Base-by-base conservation (phyloP, 2,888 invertebrate genomes). In the Parnassius glacialis region DNA sequence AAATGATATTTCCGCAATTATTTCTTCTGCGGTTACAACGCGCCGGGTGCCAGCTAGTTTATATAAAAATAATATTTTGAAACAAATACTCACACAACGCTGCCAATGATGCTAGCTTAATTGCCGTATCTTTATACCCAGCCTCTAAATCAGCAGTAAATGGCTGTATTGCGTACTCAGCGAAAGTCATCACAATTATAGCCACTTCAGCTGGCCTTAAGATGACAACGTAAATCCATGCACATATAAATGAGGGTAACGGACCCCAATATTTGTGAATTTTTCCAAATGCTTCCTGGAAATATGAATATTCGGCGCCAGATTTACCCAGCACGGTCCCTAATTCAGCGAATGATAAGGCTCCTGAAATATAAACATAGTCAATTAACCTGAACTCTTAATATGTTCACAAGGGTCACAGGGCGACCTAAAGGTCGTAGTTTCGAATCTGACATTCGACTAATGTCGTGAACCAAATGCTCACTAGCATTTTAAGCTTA, bases 281-380 rank as follows among this genome's bases (percentile, higher is more conserved):
- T 5, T 94, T 93, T 10, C 93, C 91, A 80, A 95, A 96, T 0
- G 96, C 95, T 77, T 95, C 95, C 78, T 94, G 92, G 74, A 96
- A 94, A 78, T 96, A 97, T 1, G 95, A 93, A 79, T 96, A 96
- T 83, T 96, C 96, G 1, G 96, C 96, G 2, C 97, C 97, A 1
- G 96, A 96, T 74, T 95, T 92, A 1, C 94, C 95, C 5, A 96
- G 93, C 1, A 96, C 94, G 0, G 95, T 95, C 43, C 96, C 96
- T 59, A 97, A 85, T 86, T 97, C 97, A 45, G 96, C 95, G 75
- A 96, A 97, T 2, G 95, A 94, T 64, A 96, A 80, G 0, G 96
- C 96, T 69, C 96, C 95, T 95, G 74, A 58, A 91, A 91, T 63
- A 10, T 11, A 43, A 43, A 43, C 43, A 43, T 11, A 3, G 11